Percentiles rank a stretch among this genome's conserved stretches.
Evolutionary conservation across 2,888 invertebrate genomes (phyloP).

Genomic region (Cataglyphis cursor): DNA sequence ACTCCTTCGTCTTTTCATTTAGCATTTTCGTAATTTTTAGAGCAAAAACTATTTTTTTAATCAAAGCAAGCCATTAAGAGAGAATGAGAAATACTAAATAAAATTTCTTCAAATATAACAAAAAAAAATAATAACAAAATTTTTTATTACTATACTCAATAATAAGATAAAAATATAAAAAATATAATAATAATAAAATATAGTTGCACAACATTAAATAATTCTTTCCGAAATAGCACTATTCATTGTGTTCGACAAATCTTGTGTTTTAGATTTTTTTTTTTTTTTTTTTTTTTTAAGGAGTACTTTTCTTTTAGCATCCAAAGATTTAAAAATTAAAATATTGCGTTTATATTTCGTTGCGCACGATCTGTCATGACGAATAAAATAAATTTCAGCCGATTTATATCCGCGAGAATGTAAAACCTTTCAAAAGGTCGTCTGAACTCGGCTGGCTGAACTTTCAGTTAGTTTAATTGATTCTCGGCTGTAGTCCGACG

Average conservation of each 20-base stretch:
- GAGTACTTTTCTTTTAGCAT: background rate
- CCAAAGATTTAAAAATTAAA: background rate
- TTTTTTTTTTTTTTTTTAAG: background rate
- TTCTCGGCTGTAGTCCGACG: constrained; percentile 62
- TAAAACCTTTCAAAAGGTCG: constrained; percentile 28
- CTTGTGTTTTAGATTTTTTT: too few species aligned
- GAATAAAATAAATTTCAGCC: background rate
- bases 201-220: background rate
- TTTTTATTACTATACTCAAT: background rate
- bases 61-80: too few species aligned
- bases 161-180: background rate
- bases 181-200: background rate
- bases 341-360: background rate
- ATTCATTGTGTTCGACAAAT: background rate
- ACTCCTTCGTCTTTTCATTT: background rate
- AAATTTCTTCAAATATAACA: background rate
- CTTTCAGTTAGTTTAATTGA: constrained; percentile 76
- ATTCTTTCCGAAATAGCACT: background rate
- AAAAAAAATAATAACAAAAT: background rate
- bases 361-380: background rate
- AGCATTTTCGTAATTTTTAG: too few species aligned
- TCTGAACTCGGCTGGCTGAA: constrained; percentile 63
- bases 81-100: too few species aligned
- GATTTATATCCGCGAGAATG: background rate
- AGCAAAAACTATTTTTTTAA: too few species aligned